Conservation (phyloP, 2,797 vertebrate genomes). For the Enteromius fasciolatus region DNA sequence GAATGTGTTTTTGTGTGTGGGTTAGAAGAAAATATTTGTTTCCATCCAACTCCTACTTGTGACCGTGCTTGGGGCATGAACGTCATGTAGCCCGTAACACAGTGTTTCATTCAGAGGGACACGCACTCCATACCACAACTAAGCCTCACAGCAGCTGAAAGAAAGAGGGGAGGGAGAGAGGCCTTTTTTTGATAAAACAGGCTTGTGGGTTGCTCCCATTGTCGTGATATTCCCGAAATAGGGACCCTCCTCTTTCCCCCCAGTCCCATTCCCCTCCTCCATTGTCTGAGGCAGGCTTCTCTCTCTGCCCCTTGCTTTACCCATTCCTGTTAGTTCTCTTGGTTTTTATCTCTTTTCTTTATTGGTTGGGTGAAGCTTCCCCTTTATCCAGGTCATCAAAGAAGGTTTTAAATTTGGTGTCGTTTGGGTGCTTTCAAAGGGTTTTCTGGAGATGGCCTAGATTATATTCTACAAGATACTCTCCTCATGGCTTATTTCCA, state of each 20-base stretch:
- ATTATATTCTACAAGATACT: conserved; percentile 19
- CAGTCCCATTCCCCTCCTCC: conserved; percentile 46
- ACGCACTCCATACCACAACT: conserved; percentile 48
- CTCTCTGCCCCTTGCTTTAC: conserved; percentile 27
- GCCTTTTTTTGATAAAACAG: conserved; percentile 48
- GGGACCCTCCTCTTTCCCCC: conserved; percentile 52
- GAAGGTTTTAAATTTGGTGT: background rate
- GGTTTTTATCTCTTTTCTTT: conserved; percentile 23
- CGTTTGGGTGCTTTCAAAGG: conserved; percentile 1
- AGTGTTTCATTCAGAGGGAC: conserved; percentile 49
- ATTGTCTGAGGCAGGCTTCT: conserved; percentile 48
- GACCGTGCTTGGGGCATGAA: conserved; percentile 41
- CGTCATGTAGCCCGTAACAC: conserved; percentile 27
- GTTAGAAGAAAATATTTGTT: conserved; percentile 46
- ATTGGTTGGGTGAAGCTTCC: background rate
- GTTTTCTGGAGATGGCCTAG: conserved; percentile 21
- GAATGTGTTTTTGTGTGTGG: conserved; percentile 14
- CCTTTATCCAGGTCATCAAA: conserved; percentile 3
- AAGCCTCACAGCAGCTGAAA: conserved; percentile 52
- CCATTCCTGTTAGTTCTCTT: conserved; percentile 10
- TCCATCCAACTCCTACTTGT: conserved; percentile 38
- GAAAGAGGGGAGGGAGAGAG: conserved; percentile 43
- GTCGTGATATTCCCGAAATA: conserved; percentile 57
- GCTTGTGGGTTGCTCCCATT: conserved; percentile 54
- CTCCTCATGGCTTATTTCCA: conserved; percentile 20